A percentile compares a stretch with the other conserved stretches of the same genome.
Conservation (phyloP, 2,888 invertebrate genomes). For the Lepidocyrtoides sp. region DNA sequence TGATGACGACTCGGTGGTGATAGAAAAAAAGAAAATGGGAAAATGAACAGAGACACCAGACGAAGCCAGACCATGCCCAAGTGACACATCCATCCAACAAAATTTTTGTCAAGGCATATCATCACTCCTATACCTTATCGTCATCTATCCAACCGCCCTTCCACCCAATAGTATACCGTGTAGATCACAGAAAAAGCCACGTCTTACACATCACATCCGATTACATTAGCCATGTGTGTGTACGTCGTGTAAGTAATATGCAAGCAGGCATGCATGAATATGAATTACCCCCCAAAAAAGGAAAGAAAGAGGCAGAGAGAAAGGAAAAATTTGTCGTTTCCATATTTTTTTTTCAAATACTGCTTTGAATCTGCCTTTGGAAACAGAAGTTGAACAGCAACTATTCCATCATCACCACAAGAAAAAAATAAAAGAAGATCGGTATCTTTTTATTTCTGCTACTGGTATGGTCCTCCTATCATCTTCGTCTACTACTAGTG, state of each 20-base stretch:
- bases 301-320: not conserved
- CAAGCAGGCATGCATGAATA: conserved; percentile 60
- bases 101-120: not conserved
- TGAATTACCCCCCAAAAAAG: conserved; percentile 44
- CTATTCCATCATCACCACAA: not conserved
- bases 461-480: not conserved
- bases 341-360: not conserved
- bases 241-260: conserved; percentile 30
- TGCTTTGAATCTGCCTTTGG: too few species aligned
- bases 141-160: too few species aligned
- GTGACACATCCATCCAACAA: conserved; percentile 21
- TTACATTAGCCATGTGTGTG: conserved; percentile 26
- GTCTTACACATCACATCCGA: conserved; percentile 34
- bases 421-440: too few species aligned
- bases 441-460: too few species aligned
- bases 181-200: not conserved
- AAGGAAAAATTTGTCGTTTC: conserved; percentile 20
- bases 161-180: not conserved
- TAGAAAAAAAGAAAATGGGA: conserved; percentile 11
- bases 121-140: not conserved
- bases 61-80: not conserved
- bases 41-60: conserved; percentile 57
- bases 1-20: not conserved
- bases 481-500: too few species aligned
- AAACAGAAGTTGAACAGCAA: not conserved